These are phyloP conservation scores for Drosophila picticornis DNA, from an alignment of 2,888 invertebrate genomes.

Conservation along the genomic window DNA sequence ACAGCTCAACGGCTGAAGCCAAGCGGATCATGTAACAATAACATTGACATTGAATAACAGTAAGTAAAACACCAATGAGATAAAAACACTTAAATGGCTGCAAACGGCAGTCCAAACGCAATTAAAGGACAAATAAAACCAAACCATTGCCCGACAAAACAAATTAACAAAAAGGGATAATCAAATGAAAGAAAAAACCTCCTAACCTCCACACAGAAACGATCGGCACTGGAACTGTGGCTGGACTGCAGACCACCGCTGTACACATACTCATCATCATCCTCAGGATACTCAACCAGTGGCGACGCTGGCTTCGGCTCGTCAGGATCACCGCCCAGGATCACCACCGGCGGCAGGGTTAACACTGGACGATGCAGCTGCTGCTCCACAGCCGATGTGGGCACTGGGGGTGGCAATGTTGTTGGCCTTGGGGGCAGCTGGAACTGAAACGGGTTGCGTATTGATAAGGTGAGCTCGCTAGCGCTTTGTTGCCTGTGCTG, in stretches of 20 bases:
- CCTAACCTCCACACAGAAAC: constrained; percentile 86
- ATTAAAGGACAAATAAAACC: constrained; percentile 42
- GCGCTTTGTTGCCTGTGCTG: constrained; percentile 38
- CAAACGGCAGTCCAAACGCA: constrained; percentile 22
- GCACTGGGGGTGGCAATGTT: constrained; percentile 2
- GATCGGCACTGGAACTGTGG: constrained; percentile 82
- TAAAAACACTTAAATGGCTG: constrained; percentile 14
- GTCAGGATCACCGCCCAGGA: constrained; percentile 85
- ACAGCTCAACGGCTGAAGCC: constrained; percentile 5
- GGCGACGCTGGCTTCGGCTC: constrained; percentile 88
- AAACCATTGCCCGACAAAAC: constrained; percentile 49
- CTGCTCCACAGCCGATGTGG: constrained; percentile 69
- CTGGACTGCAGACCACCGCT: constrained; percentile 55
- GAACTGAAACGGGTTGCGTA: constrained; percentile 74
- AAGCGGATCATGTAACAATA: constrained; percentile 12
- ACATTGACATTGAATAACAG: constrained; percentile 24
- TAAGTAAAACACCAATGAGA: constrained; percentile 41
- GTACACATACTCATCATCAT: constrained; percentile 88
- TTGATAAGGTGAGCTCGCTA: constrained; percentile 51
- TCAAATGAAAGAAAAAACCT: constrained; percentile 67
- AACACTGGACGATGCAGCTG: constrained; percentile 84
- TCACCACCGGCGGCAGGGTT: constrained; percentile 86
- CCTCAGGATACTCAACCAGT: constrained; percentile 95
- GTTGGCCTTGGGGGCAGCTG: constrained; percentile 48
- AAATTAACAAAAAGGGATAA: constrained; percentile 34